Conservation (phyloP, 2,888 invertebrate species). For the Spilosoma lubricipeda region DNA sequence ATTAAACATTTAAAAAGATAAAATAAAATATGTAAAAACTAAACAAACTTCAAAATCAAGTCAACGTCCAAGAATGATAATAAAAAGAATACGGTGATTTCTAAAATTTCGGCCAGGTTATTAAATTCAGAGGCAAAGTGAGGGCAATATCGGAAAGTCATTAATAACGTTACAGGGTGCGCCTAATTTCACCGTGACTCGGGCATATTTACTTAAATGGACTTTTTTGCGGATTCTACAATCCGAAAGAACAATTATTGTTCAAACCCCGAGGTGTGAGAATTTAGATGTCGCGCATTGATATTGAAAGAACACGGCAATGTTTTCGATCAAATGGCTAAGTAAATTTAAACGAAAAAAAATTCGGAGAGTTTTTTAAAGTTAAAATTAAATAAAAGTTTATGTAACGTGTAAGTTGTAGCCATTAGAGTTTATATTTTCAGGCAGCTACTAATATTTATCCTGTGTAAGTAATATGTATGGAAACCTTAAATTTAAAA, state of each 20-base stretch:
- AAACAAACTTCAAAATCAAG: conserved; percentile 38
- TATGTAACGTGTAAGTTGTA: too few species aligned
- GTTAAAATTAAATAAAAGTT: too few species aligned
- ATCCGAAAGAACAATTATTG: conserved; percentile 45
- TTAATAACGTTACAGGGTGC: conserved; percentile 80
- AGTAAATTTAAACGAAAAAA: not conserved
- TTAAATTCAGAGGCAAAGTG: conserved; percentile 67
- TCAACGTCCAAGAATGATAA: conserved; percentile 46
- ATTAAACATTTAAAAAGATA: too few species aligned
- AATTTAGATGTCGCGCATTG: not conserved
- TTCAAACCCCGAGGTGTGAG: conserved; percentile 7
- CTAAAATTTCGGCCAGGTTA: conserved; percentile 67
- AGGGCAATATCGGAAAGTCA: conserved; percentile 82
- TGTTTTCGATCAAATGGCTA: not conserved
- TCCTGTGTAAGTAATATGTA: too few species aligned
- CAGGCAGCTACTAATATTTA: too few species aligned
- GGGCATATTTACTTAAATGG: conserved; percentile 69
- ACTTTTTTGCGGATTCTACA: conserved; percentile 63
- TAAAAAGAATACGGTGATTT: conserved; percentile 63
- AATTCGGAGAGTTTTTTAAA: too few species aligned
- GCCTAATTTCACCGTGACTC: conserved; percentile 79
- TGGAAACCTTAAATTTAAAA: too few species aligned
- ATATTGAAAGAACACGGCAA: not conserved
- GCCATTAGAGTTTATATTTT: too few species aligned
- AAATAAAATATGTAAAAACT: not conserved